phyloP scores from a whole-genome alignment of 2,797 vertebrate genomes.

The Vireo griseus region DNA sequence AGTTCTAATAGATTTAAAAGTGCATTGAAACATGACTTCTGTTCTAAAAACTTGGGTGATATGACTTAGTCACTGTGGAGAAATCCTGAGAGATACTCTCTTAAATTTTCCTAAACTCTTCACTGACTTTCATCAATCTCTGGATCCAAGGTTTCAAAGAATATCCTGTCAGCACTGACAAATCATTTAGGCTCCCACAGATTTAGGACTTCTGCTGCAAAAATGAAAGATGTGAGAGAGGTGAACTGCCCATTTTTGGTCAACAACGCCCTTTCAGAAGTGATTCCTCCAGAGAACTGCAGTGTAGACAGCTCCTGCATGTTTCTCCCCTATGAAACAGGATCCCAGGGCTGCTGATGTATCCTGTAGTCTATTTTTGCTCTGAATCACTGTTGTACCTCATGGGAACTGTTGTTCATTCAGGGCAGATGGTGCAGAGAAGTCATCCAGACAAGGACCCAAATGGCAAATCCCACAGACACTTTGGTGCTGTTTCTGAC shows the following conservation, averaged over 20 bases:
- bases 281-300: background rate
- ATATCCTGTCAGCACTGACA: background rate
- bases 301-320: background rate
- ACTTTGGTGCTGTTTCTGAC: background rate
- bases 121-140: background rate
- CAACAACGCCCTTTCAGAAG: background rate
- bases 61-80: background rate
- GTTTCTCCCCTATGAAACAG: background rate
- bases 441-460: background rate
- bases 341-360: background rate
- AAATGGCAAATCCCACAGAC: background rate
- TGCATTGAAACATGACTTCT: background rate
- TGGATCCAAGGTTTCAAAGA: background rate
- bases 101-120: background rate
- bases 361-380: background rate
- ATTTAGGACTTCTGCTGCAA: background rate
- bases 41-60: background rate
- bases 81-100: background rate
- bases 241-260: background rate
- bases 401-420: background rate
- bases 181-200: background rate
- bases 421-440: background rate
- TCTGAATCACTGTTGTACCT: background rate
- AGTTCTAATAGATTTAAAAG: background rate
- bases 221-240: background rate